Base-by-base conservation (phyloP, 2,888 invertebrate species). In the Diaperis boleti region DNA sequence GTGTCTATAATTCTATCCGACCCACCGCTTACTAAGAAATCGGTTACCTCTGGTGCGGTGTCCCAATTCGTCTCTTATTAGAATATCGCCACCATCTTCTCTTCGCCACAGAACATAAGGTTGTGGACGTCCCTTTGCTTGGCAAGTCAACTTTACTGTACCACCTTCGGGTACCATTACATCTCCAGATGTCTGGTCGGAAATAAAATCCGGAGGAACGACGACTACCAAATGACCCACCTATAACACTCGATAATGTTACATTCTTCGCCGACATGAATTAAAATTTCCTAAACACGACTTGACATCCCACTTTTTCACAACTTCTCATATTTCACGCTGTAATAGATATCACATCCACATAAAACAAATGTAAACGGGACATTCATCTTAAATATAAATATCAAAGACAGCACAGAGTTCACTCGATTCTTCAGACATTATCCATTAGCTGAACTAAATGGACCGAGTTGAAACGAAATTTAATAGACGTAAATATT, bases 171-270 rank as follows among this genome's bases (percentile, higher is more conserved):
- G 89, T 20, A 94, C 92, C 86, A 92, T 92, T 8, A 94, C 86
- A 79, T 96, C 95, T 0, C 94, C 91, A n/a, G 94, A 94, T 17
- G 94, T 94, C 76, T 93, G 93, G 76, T 92, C 92, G 11, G 88
- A 79, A 65, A 94, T 87, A 75, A 96, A 95, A 81, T 95, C 94
- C n/a, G 96, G 96, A 22, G 96, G 94, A 69, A 95, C 89, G 17
- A 94, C 92, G 52, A 96, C 94, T 69, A 94, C 91, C 71, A 96
- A 83, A 79, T 87, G 88, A 20, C 93, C 94, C 82, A 92, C 90
- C 95, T 94, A 83, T 6, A 82, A 82, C 61, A 72, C 60, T 59
- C 62, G 47, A 55, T 60, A 64, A 54, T 67, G 18, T 60, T 37
- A 64, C 56, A 42, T 31, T 50, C 55, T 52, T 56, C 35, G 47